Conservation (phyloP, 2,113 vertebrate genomes). For the Aspidoscelis tigris region DNA sequence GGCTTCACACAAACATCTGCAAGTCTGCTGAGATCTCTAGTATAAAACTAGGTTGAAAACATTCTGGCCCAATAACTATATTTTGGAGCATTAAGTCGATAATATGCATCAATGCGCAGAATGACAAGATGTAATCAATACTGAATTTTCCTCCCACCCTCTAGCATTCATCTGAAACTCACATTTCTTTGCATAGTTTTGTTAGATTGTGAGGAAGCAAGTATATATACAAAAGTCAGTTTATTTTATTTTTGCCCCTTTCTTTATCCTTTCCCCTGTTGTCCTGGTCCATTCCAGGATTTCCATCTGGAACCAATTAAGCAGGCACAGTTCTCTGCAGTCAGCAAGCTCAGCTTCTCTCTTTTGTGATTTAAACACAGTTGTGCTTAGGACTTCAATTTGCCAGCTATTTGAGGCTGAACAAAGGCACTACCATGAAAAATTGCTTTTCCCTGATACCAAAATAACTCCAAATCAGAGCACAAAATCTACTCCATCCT, state of each 20-base stretch:
- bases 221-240: neutral
- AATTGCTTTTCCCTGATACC: constrained; percentile 19
- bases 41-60: constrained; percentile 63
- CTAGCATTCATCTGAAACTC: constrained; percentile 43
- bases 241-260: constrained; percentile 27
- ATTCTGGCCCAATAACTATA: constrained; percentile 57
- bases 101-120: constrained; percentile 68
- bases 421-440: constrained; percentile 44
- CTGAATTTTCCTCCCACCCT: constrained; percentile 43
- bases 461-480: neutral
- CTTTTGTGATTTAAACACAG: constrained; percentile 39
- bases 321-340: constrained; percentile 29
- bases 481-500: constrained; percentile 9
- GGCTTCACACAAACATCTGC: constrained; percentile 46
- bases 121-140: constrained; percentile 71
- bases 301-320: constrained; percentile 52
- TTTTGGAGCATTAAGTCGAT: constrained; percentile 62
- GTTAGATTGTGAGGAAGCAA: constrained; percentile 34
- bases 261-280: neutral
- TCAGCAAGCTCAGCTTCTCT: constrained; percentile 10
- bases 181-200: constrained; percentile 51
- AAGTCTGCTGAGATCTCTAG: constrained; percentile 54
- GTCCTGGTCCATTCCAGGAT: constrained; percentile 14
- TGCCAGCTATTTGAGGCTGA: constrained; percentile 44
- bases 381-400: constrained; percentile 6